Percentiles rank a stretch among this genome's conserved stretches.
These are phyloP conservation scores for Psittacula echo DNA, from an alignment of 2,797 vertebrate species.

Conservation along the genomic window DNA sequence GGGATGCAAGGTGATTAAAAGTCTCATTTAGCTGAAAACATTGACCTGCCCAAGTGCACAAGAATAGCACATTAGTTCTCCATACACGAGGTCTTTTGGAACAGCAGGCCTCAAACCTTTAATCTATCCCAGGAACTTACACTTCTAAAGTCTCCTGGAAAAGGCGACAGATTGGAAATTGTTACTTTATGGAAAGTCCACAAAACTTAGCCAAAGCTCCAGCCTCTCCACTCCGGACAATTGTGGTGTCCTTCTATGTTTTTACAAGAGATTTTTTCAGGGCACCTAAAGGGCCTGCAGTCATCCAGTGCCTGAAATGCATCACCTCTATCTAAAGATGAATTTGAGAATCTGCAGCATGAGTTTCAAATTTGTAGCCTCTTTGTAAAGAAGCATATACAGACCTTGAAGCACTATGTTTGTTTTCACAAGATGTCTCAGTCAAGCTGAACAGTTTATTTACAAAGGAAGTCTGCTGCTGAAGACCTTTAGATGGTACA, in stretches of 20 bases:
- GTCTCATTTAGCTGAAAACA: background rate
- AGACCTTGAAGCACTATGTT: background rate
- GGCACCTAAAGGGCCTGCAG: background rate
- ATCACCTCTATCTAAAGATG: background rate
- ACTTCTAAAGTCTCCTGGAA: background rate
- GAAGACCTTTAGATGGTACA: conserved; percentile 12
- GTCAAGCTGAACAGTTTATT: conserved; percentile 12
- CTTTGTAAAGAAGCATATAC: background rate
- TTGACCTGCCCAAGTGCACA: background rate
- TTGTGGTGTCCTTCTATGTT: background rate
- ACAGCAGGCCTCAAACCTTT: background rate
- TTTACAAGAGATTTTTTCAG: background rate
- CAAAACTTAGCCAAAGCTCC: background rate
- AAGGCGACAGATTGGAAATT: background rate
- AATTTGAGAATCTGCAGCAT: background rate
- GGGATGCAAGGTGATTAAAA: background rate
- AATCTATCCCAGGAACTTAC: background rate
- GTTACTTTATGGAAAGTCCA: background rate
- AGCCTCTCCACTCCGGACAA: background rate
- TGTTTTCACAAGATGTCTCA: conserved; percentile 14
- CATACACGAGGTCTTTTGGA: background rate
- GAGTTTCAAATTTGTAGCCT: background rate
- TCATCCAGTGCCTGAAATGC: background rate
- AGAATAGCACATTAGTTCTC: background rate
- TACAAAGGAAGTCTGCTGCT: background rate